These are phyloP conservation scores for Lota lota DNA, from an alignment of 2,113 vertebrate species.

Conservation along the genomic window DNA sequence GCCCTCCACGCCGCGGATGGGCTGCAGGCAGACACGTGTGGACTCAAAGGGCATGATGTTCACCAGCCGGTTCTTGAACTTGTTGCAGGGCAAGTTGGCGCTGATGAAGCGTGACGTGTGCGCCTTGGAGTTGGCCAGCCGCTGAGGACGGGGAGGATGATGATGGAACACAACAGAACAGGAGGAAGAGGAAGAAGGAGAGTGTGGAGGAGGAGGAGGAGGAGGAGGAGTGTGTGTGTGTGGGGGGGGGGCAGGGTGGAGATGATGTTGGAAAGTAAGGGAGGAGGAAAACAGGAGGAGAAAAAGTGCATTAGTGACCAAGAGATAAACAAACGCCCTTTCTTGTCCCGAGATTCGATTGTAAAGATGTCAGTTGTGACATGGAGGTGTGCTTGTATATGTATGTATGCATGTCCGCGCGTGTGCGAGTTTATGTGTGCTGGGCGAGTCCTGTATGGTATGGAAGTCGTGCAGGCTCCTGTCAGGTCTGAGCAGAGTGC, in stretches of 20 bases:
- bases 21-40: constrained; percentile 92
- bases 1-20: constrained; percentile 92
- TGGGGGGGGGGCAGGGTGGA: constrained; percentile 14
- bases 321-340: constrained; percentile 33
- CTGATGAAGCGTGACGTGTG: constrained; percentile 97
- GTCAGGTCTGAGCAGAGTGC: neutral
- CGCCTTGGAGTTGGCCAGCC: constrained; percentile 94
- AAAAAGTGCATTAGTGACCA: constrained; percentile 19
- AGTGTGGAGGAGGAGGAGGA: neutral
- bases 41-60: constrained; percentile 97
- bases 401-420: neutral
- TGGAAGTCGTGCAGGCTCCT: neutral
- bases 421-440: neutral
- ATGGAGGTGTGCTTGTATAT: neutral
- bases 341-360: neutral
- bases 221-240: neutral
- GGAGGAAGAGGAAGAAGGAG: no score
- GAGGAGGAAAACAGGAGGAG: neutral
- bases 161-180: no score
- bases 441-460: neutral
- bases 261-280: neutral
- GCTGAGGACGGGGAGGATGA: constrained; percentile 52
- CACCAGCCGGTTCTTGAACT: constrained; percentile 96
- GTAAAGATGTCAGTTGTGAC: constrained; percentile 4
- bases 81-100: constrained; percentile 96